phyloP scores from a whole-genome alignment of 2,888 invertebrate genomes.

The Cataglyphis cursor region DNA sequence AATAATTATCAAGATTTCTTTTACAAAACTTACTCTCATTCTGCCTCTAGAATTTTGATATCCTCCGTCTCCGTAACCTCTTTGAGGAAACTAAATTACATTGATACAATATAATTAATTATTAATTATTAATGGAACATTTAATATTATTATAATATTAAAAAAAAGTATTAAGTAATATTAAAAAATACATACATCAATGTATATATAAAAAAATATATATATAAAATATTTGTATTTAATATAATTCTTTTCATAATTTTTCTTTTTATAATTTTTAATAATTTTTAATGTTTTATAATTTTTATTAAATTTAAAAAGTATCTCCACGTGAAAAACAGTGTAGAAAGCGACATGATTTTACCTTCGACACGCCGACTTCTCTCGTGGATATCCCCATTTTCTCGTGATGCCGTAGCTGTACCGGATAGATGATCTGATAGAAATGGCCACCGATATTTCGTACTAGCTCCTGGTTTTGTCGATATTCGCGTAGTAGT shows the following conservation, averaged over 20 bases:
- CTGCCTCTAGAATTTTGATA: conserved; percentile 87
- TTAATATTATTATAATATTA: not conserved
- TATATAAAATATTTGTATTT: not conserved
- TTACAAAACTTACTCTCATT: conserved; percentile 88
- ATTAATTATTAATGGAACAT: conserved; percentile 11
- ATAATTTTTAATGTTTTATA: not conserved
- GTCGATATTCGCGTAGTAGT: conserved; percentile 95
- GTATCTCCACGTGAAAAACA: not conserved
- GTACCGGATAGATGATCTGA: conserved; percentile 98
- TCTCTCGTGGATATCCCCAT: conserved; percentile 98
- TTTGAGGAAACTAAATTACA: conserved; percentile 81
- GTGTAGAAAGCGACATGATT: not conserved
- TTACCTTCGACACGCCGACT: conserved; percentile 95
- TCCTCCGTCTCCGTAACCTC: conserved; percentile 87
- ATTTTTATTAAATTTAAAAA: not conserved
- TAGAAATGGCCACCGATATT: conserved; percentile 97
- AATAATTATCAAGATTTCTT: not conserved
- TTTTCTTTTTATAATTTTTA: not conserved
- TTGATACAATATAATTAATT: not conserved
- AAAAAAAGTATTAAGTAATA: not conserved
- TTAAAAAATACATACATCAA: not conserved
- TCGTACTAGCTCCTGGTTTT: conserved; percentile 96
- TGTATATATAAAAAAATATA: not conserved
- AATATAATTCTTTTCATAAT: not conserved
- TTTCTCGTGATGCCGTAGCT: conserved; percentile 97